Conservation (phyloP, 2,888 invertebrate species). For the Cephus pulcher region DNA sequence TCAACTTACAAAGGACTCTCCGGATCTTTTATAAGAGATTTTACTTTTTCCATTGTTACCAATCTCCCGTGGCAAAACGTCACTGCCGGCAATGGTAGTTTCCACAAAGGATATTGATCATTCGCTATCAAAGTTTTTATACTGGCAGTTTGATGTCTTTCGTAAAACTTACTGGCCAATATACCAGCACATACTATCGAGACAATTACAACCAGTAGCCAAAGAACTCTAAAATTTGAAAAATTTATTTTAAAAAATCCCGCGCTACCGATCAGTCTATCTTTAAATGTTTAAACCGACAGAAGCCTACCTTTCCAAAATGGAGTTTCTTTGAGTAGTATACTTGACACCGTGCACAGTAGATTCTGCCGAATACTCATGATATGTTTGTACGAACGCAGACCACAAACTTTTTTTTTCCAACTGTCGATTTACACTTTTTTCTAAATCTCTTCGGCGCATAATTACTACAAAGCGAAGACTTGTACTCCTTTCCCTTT, state of each 20-base stretch:
- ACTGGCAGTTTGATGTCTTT: constrained; percentile 42
- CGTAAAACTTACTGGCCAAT: constrained; percentile 44
- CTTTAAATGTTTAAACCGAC: background rate
- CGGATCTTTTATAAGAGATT: background rate
- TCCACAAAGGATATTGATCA: constrained; percentile 43
- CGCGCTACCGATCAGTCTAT: background rate
- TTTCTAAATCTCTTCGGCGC: background rate
- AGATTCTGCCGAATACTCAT: constrained; percentile 44
- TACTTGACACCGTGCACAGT: constrained; percentile 49
- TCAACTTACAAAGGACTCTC: constrained; percentile 31
- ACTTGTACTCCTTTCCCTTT: background rate
- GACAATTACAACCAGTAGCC: constrained; percentile 39
- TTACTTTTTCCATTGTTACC: constrained; percentile 16
- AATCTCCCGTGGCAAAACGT: constrained; percentile 42
- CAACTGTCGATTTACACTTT: background rate
- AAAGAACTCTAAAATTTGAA: constrained; percentile 37
- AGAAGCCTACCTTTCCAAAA: constrained; percentile 35
- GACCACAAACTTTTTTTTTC: constrained; percentile 20
- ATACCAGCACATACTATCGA: constrained; percentile 36
- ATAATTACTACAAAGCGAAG: background rate
- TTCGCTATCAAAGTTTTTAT: constrained; percentile 46
- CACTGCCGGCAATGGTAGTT: constrained; percentile 41
- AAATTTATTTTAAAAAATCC: background rate
- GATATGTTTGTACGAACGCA: constrained; percentile 35
- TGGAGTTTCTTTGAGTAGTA: constrained; percentile 41